Evolutionary conservation across 2,113 vertebrate species (phyloP), one percentile per base, ranked within the genome.

Genomic region (Azemiops feae): DNA sequence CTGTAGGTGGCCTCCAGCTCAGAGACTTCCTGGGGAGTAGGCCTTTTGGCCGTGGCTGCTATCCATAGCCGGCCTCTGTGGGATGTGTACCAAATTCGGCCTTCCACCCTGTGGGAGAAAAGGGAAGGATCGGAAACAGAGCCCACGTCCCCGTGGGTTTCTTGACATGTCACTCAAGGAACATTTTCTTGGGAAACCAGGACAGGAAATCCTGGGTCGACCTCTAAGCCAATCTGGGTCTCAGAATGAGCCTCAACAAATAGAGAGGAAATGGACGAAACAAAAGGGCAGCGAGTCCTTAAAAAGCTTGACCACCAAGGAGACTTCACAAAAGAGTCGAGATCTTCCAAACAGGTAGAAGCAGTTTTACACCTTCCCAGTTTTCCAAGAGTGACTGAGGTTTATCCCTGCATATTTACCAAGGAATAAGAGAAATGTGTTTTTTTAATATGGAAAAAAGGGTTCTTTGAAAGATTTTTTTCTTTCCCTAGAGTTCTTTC

Each of bases 41-140:
- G 98, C 64, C 94, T 98, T 97, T 99, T 99, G 92, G 98, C 98
- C 50, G 99, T 99, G 86, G 99, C 98, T 94, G 99, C 98, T 58
- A 99, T 99, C 99, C 99, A 99, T 55, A 99, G 97, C 57, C 98
- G 98, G 53, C 99, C 99, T 90, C 99, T 97, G 86, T 99, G 99
- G 54, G 99, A 98, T 0, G 98, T 98, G 96, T 99, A 99, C 99
- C 99, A 99, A 12, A 98, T 98, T 96, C 99, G 98, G 88, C 99
- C 99, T 96, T 99, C 99, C 90, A 99, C 98, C 96, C 99, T 99
- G 94, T 57, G 96, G 64, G 92, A 88, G 96, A 92, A 9, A 94
- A 18, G 52, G 14, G 9, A 20, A 87, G 52, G 25, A 11, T 58
- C 53, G 47, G 69, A 16, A 47, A 57, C 27, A 23, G 27, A 81